Base-by-base conservation (phyloP, 2,888 invertebrate genomes). In the Tortrix viridana region DNA sequence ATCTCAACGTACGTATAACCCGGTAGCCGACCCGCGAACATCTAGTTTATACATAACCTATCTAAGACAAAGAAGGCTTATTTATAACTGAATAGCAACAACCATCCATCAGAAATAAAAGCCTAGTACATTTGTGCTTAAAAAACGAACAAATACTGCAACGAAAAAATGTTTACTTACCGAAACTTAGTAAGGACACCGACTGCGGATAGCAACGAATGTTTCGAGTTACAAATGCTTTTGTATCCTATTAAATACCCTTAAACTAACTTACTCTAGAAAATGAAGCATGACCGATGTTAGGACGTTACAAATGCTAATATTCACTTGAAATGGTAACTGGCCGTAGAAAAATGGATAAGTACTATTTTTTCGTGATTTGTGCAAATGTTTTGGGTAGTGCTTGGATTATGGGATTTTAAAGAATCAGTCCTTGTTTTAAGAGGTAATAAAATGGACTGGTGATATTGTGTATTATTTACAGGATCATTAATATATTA, bases 21-120 rank as follows among this genome's bases (percentile, higher is more conserved):
- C 20, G 52, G 22, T 53, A 54, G 64, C 64, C 80, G 82, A 85
- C 80, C 85, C 73, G 67, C 79, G 82, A 86, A 88, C 88, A 86
- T 80, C 89, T 90, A 86, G 74, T 83, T 56, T 57, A 82, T 80
- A 85, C 80, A 79, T 86, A 85, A 81, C 87, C 89, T 90, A 89
- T 86, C 90, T 90, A 90, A 81, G 83, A 88, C 79, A 76, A 80
- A 80, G 81, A 85, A 82, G 88, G 86, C 86, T 86, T 85, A 77
- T 70, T 68, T 73, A 76, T 74, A 75, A 75, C 73, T 61, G 73
- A 73, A 71, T 67, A 69, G 77, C 78, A 79, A 85, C 85, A 85
- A 81, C 79, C 84, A 80, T 82, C 74, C 82, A 82, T 81, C 75
- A 79, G 70, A 77, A 80, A 75, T 75, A 75, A 73, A 83, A 81